These are phyloP conservation scores for Lepidurus apus DNA, from an alignment of 1,140 invertebrate species.

Conservation along the genomic window DNA sequence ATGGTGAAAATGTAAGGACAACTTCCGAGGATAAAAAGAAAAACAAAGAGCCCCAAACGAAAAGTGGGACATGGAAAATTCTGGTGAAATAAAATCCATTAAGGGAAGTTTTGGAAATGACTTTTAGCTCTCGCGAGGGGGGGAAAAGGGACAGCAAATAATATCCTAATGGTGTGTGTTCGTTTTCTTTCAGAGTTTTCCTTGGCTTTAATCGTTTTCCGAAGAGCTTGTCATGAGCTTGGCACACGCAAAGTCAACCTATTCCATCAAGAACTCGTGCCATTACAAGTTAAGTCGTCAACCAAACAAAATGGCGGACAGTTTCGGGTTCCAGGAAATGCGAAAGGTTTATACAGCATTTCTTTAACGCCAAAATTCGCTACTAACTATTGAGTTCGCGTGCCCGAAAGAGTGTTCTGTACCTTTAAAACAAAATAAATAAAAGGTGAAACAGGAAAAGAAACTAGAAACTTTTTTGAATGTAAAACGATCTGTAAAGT, in stretches of 20 bases:
- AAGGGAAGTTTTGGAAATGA: background rate
- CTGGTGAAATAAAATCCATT: constrained; percentile 15
- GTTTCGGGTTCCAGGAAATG: too few relatives aligned
- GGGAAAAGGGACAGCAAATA: background rate
- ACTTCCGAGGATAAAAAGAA: background rate
- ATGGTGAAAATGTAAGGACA: background rate
- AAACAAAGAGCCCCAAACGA: background rate
- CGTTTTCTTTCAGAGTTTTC: background rate
- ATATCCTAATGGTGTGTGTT: background rate
- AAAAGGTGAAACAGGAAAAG: background rate
- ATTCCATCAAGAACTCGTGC: background rate
- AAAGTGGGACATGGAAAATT: background rate
- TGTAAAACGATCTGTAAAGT: background rate
- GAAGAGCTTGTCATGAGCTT: constrained; percentile 21
- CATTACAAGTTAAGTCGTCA: background rate
- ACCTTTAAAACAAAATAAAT: background rate
- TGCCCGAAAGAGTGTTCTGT: too few relatives aligned
- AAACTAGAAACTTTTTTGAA: background rate
- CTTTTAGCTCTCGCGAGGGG: background rate
- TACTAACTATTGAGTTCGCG: too few relatives aligned
- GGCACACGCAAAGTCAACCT: background rate
- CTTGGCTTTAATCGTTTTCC: constrained; percentile 3
- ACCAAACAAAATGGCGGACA: too few relatives aligned
- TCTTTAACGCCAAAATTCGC: background rate
- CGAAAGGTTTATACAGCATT: background rate